Conservation (phyloP, 2,888 invertebrate genomes). For the Eupithecia tripunctaria region DNA sequence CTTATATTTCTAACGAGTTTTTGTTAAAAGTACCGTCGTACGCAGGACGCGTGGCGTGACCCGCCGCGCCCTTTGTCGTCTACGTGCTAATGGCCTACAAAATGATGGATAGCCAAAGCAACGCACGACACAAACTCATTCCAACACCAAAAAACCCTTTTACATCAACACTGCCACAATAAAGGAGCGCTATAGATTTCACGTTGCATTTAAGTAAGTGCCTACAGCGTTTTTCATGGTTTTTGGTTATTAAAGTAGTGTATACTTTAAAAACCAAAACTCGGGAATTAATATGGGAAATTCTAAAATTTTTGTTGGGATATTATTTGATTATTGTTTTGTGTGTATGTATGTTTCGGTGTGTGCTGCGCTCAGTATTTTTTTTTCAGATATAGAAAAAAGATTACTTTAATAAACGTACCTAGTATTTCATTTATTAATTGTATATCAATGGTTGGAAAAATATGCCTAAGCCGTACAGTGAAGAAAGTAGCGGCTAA, state of each 20-base stretch:
- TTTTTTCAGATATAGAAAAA: background rate
- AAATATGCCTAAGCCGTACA: background rate
- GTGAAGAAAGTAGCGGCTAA: background rate
- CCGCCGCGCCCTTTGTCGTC: slow-evolving; percentile 66
- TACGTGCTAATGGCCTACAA: slow-evolving; percentile 68
- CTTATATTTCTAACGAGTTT: slow-evolving; percentile 43
- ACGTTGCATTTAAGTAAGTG: slow-evolving; percentile 6
- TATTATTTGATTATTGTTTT: too few relatives aligned
- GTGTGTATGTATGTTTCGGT: too few relatives aligned
- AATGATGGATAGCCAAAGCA: slow-evolving; percentile 74
- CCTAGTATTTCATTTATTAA: background rate
- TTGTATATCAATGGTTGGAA: background rate
- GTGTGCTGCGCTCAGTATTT: background rate
- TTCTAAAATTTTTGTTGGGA: too few relatives aligned
- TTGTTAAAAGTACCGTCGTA: slow-evolving; percentile 31
- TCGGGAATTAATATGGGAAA: too few relatives aligned
- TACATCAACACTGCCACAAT: slow-evolving; percentile 44
- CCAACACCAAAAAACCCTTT: slow-evolving; percentile 54
- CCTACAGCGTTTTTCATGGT: background rate
- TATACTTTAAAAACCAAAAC: too few relatives aligned
- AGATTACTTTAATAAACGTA: background rate
- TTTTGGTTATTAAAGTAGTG: too few relatives aligned
- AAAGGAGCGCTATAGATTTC: slow-evolving; percentile 2
- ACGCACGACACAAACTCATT: slow-evolving; percentile 57
- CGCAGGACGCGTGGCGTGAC: slow-evolving; percentile 61